Base-by-base conservation (phyloP, 2,113 vertebrate species). In the Lophochroa leadbeateri region DNA sequence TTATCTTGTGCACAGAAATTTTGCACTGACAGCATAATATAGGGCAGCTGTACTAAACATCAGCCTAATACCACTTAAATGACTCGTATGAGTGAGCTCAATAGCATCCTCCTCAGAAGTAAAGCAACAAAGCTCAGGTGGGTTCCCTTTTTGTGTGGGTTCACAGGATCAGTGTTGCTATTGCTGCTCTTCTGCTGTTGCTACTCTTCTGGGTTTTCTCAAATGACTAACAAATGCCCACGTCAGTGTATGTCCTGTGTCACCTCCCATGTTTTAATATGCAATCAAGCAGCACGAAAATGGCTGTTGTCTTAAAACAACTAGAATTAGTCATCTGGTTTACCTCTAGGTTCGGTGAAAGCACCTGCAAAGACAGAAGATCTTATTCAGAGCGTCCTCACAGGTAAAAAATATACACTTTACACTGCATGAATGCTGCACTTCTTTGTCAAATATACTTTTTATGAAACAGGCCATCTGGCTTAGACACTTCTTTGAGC, bases 371-470 rank as follows among this genome's bases (percentile, higher is more conserved):
- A 98, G 98, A 98, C 99, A 76, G 99, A 99, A 97, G 99, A 99
- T 97, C 98, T 99, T 71, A 98, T 99, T 90, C 99, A 99, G 91
- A 99, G 99, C 43, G 98, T 99, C 74, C 98, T 99, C 93, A 99
- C 99, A 96, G 99, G 99, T 99, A 98, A 98, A 72, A 78, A 86
- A 64, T 39, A 13, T 1, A 24, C 8, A 41, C 49, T 37, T 93
- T 47, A 52, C 10, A 8, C 17, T 82, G 55, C 41, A 52, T 4
- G 5, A 77, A 27, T 10, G 5, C 77, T 35, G 23, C 6, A 1
- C 15, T 17, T 41, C 18, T 74, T 44, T 69, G 19, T 39, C 37
- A 50, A 91, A 13, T 1, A 1, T 14, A 6, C 4, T 53, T 90
- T 86, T 70, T 17, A 14, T 85, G 8, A 80, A 92, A 33, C 11